Conservation (phyloP, 2,797 vertebrate genomes). For the Psittacula derbiana region DNA sequence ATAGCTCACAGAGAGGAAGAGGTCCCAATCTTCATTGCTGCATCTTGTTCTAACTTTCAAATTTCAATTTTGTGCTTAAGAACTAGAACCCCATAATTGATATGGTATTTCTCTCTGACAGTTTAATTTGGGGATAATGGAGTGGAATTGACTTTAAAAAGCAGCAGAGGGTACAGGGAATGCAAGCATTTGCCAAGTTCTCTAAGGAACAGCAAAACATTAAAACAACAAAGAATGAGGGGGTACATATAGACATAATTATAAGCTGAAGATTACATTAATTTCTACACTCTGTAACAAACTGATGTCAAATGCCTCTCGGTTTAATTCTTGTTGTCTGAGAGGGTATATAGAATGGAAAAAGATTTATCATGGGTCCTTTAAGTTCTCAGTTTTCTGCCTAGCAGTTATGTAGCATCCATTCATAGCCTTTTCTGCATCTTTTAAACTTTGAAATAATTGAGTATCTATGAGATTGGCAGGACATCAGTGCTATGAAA, state of each 20-base stretch:
- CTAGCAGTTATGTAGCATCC: background rate
- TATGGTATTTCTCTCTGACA: constrained; percentile 1
- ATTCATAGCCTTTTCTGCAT: background rate
- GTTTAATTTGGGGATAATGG: constrained; percentile 41
- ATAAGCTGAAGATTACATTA: background rate
- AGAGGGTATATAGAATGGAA: background rate
- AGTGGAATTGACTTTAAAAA: constrained; percentile 40
- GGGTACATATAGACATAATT: background rate
- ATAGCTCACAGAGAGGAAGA: background rate
- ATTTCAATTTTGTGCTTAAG: background rate
- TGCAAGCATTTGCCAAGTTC: background rate
- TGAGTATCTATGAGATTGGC: background rate
- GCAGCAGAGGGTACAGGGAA: background rate
- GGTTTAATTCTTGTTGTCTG: background rate
- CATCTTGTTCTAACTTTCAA: background rate
- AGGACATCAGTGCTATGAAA: background rate
- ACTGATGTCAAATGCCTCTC: background rate
- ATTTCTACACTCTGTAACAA: background rate
- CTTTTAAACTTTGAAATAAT: constrained; percentile 2
- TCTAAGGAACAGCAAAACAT: background rate
- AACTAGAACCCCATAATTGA: background rate
- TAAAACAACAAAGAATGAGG: background rate
- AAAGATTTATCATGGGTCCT: background rate
- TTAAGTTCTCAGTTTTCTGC: background rate
- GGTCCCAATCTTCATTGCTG: background rate